Evolutionary conservation across 2,888 invertebrate genomes (phyloP), one percentile per base, ranked within the genome.

Genomic region (Melieria crassipennis): DNA sequence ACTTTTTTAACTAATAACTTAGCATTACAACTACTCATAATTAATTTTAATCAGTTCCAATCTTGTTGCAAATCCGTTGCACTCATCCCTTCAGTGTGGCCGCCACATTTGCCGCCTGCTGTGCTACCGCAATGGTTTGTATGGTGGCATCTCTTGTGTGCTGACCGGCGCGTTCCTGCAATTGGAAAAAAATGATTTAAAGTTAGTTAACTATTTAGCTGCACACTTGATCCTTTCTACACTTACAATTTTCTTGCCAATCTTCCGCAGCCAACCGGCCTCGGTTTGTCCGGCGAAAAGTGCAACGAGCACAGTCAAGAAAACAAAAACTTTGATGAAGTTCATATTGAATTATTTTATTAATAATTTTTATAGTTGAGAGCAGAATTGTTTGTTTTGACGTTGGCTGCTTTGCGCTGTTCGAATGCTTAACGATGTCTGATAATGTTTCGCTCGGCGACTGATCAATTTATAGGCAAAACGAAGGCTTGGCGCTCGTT

Each of bases 131-230:
- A 67, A 83, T 71, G 3, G 74, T 73, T 65, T 82, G 75, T n/a
- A 82, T 81, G n/a, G 80, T 76, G 58, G 81, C 81, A 78, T 81
- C 81, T n/a, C 84, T 76, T 47, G 81, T 79, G 66, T 81, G 78
- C 42, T 83, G 82, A 4, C 76, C 83, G 65, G 79, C 70, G 42
- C 80, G 78, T 72, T 82, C 81, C 82, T 83, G 7, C n/a, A 16
- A 30, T 42, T 42, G 4, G 10, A 13, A 45, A 63, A 48, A 48
- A n/a, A 48, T 30, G 2, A 2, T 30, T 30, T 30, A 1, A 30
- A 30, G 30, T 30, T 30, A 30, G 2, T 30, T 4, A n/a, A 7
- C 6, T 30, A 11, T 42, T 61, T 43, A 60, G 60, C 42, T 42
- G 2, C n/a, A 43, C 7, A 11, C 43, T 45, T 7, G 7, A 5